Evolutionary conservation across 2,888 invertebrate genomes (phyloP), one percentile per base, ranked within the genome.

Genomic region (Acrobasis suavella): DNA sequence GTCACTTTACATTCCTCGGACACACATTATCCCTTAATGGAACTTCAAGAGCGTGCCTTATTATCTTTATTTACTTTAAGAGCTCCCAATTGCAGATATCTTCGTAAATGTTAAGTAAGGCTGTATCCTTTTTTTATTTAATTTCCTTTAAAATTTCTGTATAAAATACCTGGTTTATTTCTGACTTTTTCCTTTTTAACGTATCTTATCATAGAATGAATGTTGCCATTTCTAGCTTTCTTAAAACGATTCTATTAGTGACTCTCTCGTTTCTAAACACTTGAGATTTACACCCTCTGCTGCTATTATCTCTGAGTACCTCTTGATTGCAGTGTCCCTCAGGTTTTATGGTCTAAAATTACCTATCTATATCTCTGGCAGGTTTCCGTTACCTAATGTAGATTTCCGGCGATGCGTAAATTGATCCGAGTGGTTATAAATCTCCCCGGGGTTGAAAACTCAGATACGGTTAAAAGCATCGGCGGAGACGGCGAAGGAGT

Each of bases 381-480:
- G 80, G 81, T 86, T 85, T 88, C 87, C 86, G 87, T 87, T 84
- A 81, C 80, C 81, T 80, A 84, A 84, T 79, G 82, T 83, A 80
- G 80, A 89, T 86, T 86, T 88, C 89, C 89, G 86, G 75, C 83
- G 84, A 84, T 83, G 85, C 82, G 86, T 85, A 81, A 85, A 87
- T 84, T 80, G 85, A 81, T 82, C 79, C 83, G 82, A 82, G 80
- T 82, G 76, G 83, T 83, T 85, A 87, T 91, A 91, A 91, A 91
- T 91, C 87, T 85, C 77, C 63, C 62, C 72, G 76, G 78, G 79
- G 78, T 75, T 78, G 82, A 78, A 32, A 83, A 80, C 81, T 74
- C 77, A 77, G 89, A 91, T 92, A 91, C 81, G 86, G 86, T 77
- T 91, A 88, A 91, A 89, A 91, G 91, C 87, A 83, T 87, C 84